Base-by-base conservation (phyloP, 2,113 vertebrate genomes). In the Cynopterus brachyotis region DNA sequence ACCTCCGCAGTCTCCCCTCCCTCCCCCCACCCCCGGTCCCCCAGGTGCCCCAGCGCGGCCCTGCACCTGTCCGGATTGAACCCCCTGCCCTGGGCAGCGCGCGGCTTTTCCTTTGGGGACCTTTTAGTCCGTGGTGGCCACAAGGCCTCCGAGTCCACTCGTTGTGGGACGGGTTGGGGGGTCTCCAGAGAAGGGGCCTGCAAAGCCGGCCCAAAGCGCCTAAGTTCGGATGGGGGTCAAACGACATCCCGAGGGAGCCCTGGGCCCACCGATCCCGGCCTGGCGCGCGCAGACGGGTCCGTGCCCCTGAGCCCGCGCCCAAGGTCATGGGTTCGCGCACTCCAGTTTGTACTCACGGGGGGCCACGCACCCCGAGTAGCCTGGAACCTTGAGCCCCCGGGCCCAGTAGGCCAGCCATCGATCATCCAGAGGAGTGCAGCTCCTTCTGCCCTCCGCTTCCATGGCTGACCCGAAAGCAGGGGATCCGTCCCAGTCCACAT, bases 231-330 rank as follows among this genome's bases (percentile, higher is more conserved):
- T 6, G 9, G 70, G 42, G 12, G 3, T 8, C 69, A 37, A 55
- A 53, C 2, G 3, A 24, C 30, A 3, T 32, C 40, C 6, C 0
- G 1, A 2, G 53, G 42, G 59, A 22, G 45, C 3, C 17, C 11
- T 0, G 9, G 19, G 64, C 1, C 1, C 37, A 24, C 1, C 0
- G 24, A 55, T 17, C 5, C 9, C 3, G 4, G 16, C 3, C 7
- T 0, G 53, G 15, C 1, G 8, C 62, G 10, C 0, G 7, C 28
- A 28, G 19, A 12, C 5, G 0, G 2, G 16, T n/a, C 47, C 20
- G 9, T 3, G 5, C 9, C 3, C 8, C 1, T 0, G 40, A 35
- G 13, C 15, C 17, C 1, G 6, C 0, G 6, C 20, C 57, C 16
- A 6, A 0, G 6, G 11, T 7, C 50, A 19, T 0, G 15, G 28